phyloP scores from a whole-genome alignment of 2,797 vertebrate species.

The Danio tinwini region DNA sequence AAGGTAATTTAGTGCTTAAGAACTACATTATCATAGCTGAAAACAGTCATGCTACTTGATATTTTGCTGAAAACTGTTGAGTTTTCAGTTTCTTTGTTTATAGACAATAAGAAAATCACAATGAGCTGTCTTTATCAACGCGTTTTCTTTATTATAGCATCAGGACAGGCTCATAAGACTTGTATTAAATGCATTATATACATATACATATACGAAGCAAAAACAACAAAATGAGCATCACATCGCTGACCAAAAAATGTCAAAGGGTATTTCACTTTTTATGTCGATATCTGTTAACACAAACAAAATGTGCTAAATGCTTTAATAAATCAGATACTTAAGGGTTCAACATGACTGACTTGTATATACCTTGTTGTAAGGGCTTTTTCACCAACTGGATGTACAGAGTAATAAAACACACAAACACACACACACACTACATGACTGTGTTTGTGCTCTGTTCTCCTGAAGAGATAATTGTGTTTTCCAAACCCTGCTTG shows the following conservation, averaged over 20 bases:
- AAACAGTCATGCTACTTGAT: background rate
- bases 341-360: background rate
- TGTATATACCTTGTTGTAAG: conserved; percentile 5
- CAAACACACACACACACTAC: background rate
- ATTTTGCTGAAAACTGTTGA: too few species aligned
- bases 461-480: conserved; percentile 56
- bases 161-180: background rate
- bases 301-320: background rate
- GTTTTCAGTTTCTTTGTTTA: too few species aligned
- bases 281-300: background rate
- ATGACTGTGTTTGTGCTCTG: conserved; percentile 28
- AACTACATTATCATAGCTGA: background rate
- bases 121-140: too few species aligned
- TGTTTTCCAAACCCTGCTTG: conserved; percentile 56
- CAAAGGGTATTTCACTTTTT: background rate
- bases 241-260: conserved; percentile 8
- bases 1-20: background rate
- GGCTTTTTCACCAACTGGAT: conserved; percentile 11
- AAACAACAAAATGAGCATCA: background rate
- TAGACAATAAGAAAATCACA: too few species aligned
- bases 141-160: too few species aligned
- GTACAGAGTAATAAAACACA: conserved; percentile 1
- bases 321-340: conserved; percentile 18
- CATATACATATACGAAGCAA: background rate
- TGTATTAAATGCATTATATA: background rate